Percentiles rank a stretch among this genome's conserved stretches.
Evolutionary conservation across 2,113 vertebrate genomes (phyloP).

Genomic region (Lynx canadensis): DNA sequence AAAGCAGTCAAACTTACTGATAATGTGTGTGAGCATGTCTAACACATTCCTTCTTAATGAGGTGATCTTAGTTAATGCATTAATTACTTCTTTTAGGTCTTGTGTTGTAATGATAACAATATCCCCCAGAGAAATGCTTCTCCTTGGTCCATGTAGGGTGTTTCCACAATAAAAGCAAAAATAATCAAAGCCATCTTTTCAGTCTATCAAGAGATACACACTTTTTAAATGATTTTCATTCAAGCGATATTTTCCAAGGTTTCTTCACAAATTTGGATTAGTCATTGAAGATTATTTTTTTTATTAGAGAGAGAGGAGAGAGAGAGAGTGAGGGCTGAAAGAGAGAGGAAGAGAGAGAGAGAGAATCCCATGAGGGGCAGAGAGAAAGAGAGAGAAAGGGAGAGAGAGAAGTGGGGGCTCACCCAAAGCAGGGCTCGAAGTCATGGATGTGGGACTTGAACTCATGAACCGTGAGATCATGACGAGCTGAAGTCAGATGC

Average conservation of each 20-base stretch:
- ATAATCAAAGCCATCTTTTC: background rate
- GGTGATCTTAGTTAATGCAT: background rate
- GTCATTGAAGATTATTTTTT: background rate
- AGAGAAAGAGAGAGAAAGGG: no score
- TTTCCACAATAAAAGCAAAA: slow-evolving; percentile 15
- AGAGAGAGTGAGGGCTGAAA: no score
- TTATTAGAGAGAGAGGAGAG: no score
- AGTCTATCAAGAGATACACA: background rate
- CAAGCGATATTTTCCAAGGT: background rate
- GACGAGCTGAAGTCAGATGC: no score
- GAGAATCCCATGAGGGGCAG: no score
- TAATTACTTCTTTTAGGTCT: background rate
- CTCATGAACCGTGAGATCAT: no score
- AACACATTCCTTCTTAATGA: background rate
- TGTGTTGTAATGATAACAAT: background rate
- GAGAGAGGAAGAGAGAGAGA: no score
- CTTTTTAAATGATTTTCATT: background rate
- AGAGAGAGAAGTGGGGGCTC: no score
- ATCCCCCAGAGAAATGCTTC: background rate
- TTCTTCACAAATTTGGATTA: background rate
- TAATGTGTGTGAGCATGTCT: background rate
- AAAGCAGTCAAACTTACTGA: slow-evolving; percentile 12
- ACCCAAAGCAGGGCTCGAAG: no score
- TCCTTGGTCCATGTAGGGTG: background rate
- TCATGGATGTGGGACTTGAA: no score